These are phyloP conservation scores for Sceloporus tristichus DNA, from an alignment of 2,113 vertebrate species.

Conservation along the genomic window DNA sequence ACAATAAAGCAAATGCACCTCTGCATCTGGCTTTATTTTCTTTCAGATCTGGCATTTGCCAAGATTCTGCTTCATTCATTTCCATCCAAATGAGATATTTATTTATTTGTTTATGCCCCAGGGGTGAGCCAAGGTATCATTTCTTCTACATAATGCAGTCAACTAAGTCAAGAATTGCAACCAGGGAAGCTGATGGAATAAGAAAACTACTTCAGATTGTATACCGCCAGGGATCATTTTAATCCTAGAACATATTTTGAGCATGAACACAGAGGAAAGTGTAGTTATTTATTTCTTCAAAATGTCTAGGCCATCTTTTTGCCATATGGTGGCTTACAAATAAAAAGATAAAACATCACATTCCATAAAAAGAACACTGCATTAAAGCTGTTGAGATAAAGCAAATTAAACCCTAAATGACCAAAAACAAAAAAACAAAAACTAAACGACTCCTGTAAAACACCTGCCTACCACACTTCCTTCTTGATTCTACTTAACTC, in stretches of 20 bases:
- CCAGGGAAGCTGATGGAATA: neutral
- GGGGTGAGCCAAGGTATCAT: neutral
- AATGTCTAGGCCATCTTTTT: neutral
- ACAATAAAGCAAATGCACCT: neutral
- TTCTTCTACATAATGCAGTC: neutral
- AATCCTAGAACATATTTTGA: neutral
- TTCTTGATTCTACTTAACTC: no score
- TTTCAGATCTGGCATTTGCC: neutral
- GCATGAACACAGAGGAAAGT: neutral
- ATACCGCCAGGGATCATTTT: neutral
- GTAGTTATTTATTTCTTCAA: neutral
- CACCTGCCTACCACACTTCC: no score
- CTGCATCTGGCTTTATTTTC: neutral
- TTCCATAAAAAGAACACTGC: neutral
- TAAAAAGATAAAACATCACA: neutral
- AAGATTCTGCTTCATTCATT: neutral
- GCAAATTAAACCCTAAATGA: no score
- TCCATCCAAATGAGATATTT: neutral
- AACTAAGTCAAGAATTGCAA: neutral
- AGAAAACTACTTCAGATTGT: no score
- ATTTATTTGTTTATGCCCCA: neutral
- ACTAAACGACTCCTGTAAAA: no score
- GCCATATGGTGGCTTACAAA: neutral
- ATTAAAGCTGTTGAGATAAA: neutral
- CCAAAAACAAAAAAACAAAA: no score